phyloP scores from a whole-genome alignment of 2,797 vertebrate species.

The Liasis olivaceus region DNA sequence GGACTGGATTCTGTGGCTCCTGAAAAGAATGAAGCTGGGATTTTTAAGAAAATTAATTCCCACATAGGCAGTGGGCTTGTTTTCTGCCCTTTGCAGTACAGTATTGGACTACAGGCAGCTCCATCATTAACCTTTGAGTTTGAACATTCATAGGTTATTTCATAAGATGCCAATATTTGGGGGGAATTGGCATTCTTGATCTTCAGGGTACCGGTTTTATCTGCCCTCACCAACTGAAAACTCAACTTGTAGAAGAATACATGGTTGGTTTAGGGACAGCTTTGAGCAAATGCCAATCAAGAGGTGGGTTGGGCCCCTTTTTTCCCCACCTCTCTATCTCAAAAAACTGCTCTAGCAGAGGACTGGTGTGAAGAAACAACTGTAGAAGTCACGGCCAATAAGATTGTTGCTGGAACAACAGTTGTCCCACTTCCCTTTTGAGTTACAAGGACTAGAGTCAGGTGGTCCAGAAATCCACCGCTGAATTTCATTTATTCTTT shows the following conservation, averaged over 20 bases:
- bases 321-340: slow-evolving; percentile 14
- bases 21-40: slow-evolving; percentile 39
- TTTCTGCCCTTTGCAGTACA: slow-evolving; percentile 45
- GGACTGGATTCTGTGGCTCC: slow-evolving; percentile 32
- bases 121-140: not conserved
- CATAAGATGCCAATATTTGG: slow-evolving; percentile 5
- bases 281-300: slow-evolving; percentile 50
- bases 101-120: not conserved
- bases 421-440: rapidly evolving
- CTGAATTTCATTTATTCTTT: not conserved
- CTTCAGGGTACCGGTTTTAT: slow-evolving; percentile 36
- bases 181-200: slow-evolving; percentile 34
- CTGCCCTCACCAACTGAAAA: slow-evolving; percentile 49
- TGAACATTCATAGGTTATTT: slow-evolving; percentile 20
- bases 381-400: not conserved
- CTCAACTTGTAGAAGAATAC: slow-evolving; percentile 48
- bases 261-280: slow-evolving; percentile 54
- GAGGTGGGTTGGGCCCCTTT: slow-evolving; percentile 29
- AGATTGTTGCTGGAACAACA: not conserved
- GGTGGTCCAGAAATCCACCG: not conserved
- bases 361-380: not conserved
- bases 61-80: slow-evolving; percentile 43
- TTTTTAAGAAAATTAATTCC: not conserved
- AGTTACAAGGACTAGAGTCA: not conserved
- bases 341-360: not conserved